Evolutionary conservation across 2,888 invertebrate species (phyloP).

Genomic region (Scrobipalpa costella): DNA sequence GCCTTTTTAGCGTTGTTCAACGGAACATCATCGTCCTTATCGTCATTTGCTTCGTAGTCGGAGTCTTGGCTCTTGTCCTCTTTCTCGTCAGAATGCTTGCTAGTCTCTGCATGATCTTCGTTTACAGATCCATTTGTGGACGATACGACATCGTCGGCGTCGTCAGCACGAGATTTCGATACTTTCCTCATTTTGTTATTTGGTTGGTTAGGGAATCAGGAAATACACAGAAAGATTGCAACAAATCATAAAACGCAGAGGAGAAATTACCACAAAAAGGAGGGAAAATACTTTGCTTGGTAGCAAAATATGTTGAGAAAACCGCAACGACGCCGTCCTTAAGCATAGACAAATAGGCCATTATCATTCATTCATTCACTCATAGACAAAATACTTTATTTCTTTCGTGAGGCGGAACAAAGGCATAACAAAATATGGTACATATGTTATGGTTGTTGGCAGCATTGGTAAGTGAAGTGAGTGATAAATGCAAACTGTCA

Average conservation of each 20-base stretch:
- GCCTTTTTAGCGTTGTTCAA: slow-evolving; percentile 46
- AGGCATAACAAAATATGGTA: too few relatives aligned
- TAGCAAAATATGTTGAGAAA: neutral
- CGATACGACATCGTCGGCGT: slow-evolving; percentile 73
- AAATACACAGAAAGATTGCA: slow-evolving; percentile 24
- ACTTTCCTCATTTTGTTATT: slow-evolving; percentile 67
- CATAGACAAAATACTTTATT: neutral
- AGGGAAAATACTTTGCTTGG: slow-evolving; percentile 7
- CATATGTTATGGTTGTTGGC: too few relatives aligned
- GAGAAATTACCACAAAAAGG: too few relatives aligned
- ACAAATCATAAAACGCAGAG: neutral
- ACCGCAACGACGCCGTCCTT: slow-evolving; percentile 9
- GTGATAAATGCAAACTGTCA: neutral
- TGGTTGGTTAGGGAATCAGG: slow-evolving; percentile 44
- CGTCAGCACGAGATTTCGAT: slow-evolving; percentile 70
- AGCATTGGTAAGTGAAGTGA: neutral
- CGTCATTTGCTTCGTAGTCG: slow-evolving; percentile 31
- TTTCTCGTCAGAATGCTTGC: slow-evolving; percentile 26
- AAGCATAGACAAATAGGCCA: slow-evolving; percentile 1
- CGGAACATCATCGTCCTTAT: slow-evolving; percentile 32
- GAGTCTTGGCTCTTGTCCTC: slow-evolving; percentile 36
- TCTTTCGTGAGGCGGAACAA: too few relatives aligned
- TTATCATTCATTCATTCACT: neutral
- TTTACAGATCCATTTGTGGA: slow-evolving; percentile 70
- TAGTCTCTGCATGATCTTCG: slow-evolving; percentile 37